Evolutionary conservation across 92 coral and sea anemone genomes (phyloP), one percentile per base, ranked within the genome.

Genomic region (Ricordea florida): DNA sequence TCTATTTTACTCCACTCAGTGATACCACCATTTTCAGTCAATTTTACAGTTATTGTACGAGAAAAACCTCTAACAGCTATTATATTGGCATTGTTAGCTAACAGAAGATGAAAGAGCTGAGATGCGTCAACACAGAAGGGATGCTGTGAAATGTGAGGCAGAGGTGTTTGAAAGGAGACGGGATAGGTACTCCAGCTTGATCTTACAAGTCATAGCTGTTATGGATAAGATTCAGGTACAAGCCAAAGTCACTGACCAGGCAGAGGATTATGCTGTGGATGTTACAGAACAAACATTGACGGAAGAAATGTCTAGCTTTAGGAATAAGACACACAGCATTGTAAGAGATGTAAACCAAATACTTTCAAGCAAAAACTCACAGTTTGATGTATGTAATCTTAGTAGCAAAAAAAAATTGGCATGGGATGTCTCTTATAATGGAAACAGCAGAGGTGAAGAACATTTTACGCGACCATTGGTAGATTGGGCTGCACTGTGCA

Each of bases 121-220:
- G 69, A 85, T 94, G 93, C 90, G 84, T 51, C 81, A 76, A 11
- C 82, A 80, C 73, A 75, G 97, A 53, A 79, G 88, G 37, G 86
- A 76, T 21, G 97, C 98, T 46, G 93, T 94, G 17, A 85, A 86
- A 47, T 72, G 88, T 44, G 98, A 94, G 42, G 85, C 85, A 67
- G 68, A 69, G 51, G 53, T 85, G 42, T 82, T 84, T 79, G 93
- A 84, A 35, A 83, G 79, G 51, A 85, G 89, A 66, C 49, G 92
- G 66, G 90, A 96, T 47, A 89, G 73, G 69, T 89, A 96, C 68
- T 88, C 93, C 35, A 57, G 69, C 35, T 59, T 91, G 18, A 65
- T 96, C 64, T 50, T 89, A 52, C 85, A 92, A 78, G 96, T 92
- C 55, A 90, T 82, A 86, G 85, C 72, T 43, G 75, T 96, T 14